Base-by-base conservation (phyloP, 2,888 invertebrate species). In the Ctenicera cuprea region DNA sequence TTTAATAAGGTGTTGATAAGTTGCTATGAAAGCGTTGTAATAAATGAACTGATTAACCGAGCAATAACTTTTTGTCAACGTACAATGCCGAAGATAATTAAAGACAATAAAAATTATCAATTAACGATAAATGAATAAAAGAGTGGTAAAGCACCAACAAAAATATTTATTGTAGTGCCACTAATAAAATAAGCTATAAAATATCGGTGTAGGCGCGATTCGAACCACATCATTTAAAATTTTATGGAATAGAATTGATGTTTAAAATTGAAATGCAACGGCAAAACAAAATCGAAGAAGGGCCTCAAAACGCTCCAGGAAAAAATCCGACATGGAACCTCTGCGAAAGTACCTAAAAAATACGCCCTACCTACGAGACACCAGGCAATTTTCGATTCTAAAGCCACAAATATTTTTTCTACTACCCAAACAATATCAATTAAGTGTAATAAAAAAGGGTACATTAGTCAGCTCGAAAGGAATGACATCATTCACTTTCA, bases 31-130 rank as follows among this genome's bases (percentile, higher is more conserved):
- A 26, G 26, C 5, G 5, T 26, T 16, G 3, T 4, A 43, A 16
- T 43, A 43, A 14, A 43, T 14, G 16, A 14, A 12, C n/a, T n/a
- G 43, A 14, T 43, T 43, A 43, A 20, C 16, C 1, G 18, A 59
- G 38, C 38, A 20, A 41, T 38, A 38, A 41, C 37, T 59, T 59
- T n/a, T 20, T 38, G 33, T 57, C 16, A 22, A 16, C 20, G 20
- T 12, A 20, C 18, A 38, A 18, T 59, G 18, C 38, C 20, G 20
- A 59, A 38, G 38, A 38, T 38, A 59, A 59, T 38, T 59, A n/a
- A 9, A 59, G 59, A 5, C 59, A 18, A 59, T 38, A 38, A 54
- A 41, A 59, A 26, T 2, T 20, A 14, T n/a, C 16, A 59, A 59
- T 59, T 41, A 57, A 50, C 12, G 11, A 12, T 20, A 12, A 11